phyloP scores from a whole-genome alignment of 2,113 vertebrate species.

The Ardeotis arabs region DNA sequence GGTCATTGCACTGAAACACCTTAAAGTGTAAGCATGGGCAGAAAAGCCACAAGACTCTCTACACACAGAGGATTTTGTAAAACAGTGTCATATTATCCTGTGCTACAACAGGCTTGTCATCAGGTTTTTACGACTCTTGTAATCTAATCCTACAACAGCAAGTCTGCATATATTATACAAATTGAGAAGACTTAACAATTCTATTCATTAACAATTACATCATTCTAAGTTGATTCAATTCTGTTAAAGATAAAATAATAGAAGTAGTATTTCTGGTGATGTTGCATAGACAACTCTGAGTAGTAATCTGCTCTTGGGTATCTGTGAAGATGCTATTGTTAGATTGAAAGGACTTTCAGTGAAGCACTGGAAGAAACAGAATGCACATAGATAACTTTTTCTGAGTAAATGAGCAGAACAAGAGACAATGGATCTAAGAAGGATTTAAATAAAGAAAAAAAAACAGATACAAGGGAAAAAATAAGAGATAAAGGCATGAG shows the following conservation, averaged over 20 bases:
- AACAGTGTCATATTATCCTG: background rate
- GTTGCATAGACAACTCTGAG: background rate
- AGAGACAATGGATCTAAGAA: background rate
- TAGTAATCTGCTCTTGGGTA: background rate
- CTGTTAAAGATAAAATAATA: background rate
- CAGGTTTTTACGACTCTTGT: background rate
- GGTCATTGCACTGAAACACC: background rate
- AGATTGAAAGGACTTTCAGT: background rate
- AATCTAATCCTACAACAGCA: background rate
- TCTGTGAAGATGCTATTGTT: background rate
- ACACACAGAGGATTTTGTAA: background rate
- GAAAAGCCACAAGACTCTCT: background rate
- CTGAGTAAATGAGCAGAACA: background rate
- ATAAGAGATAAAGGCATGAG: background rate
- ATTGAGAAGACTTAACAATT: background rate
- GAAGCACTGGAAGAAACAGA: background rate
- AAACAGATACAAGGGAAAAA: background rate
- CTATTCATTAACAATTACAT: no score
- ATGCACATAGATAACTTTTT: background rate
- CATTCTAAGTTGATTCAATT: background rate
- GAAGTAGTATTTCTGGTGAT: background rate
- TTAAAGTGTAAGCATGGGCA: background rate
- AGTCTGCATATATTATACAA: fast-evolving
- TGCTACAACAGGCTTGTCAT: background rate
- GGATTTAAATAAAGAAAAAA: background rate